phyloP scores from a whole-genome alignment of 2,797 vertebrate genomes.

The Trachurus trachurus region DNA sequence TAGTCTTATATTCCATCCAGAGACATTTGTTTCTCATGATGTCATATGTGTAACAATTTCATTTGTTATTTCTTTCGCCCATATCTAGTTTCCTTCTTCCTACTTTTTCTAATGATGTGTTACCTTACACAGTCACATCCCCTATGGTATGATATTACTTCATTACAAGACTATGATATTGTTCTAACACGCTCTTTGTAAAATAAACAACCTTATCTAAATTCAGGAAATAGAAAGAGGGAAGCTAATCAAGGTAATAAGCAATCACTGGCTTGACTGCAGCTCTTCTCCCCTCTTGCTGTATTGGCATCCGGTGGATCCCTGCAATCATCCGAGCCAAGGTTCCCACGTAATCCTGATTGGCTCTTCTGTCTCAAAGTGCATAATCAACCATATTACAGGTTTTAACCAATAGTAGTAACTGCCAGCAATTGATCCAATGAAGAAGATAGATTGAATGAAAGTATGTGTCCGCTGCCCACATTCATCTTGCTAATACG shows the following conservation, averaged over 20 bases:
- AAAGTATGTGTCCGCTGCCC: constrained; percentile 13
- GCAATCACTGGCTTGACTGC: constrained; percentile 61
- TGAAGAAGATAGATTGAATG: constrained; percentile 45
- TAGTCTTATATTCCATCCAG: constrained; percentile 14
- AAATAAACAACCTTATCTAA: constrained; percentile 36
- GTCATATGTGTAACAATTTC: constrained; percentile 24
- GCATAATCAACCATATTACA: constrained; percentile 49
- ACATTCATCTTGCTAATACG: constrained; percentile 50
- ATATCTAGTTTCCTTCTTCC: background rate
- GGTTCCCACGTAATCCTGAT: constrained; percentile 60
- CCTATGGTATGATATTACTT: background rate
- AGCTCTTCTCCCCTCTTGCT: constrained; percentile 41
- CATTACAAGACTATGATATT: constrained; percentile 8
- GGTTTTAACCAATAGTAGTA: constrained; percentile 43
- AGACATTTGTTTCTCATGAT: constrained; percentile 39
- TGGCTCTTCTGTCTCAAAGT: constrained; percentile 49
- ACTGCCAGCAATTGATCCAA: constrained; percentile 47
- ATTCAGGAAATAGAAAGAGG: constrained; percentile 34
- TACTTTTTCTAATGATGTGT: constrained; percentile 5
- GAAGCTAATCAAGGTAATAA: constrained; percentile 71
- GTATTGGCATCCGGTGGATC: constrained; percentile 56
- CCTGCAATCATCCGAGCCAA: constrained; percentile 72
- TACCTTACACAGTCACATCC: background rate
- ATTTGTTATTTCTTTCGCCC: background rate
- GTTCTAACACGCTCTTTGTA: background rate